phyloP scores from a whole-genome alignment of 2,888 invertebrate species.

The Caenorhabditis parvicauda region DNA sequence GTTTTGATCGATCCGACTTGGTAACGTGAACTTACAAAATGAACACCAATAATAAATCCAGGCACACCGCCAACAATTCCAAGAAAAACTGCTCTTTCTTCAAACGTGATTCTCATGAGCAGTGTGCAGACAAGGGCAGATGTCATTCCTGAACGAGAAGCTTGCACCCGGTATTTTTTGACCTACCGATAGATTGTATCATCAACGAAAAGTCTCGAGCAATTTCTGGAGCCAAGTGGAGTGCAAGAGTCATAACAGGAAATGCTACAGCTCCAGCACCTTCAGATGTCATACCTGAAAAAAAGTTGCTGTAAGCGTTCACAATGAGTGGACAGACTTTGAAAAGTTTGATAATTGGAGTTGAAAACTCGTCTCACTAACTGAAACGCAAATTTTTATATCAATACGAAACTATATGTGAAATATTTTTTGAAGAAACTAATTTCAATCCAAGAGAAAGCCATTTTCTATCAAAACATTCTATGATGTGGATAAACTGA shows the following conservation, averaged over 20 bases:
- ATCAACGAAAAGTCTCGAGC: conserved; percentile 52
- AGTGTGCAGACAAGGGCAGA: conserved; percentile 55
- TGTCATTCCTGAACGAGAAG: conserved; percentile 52
- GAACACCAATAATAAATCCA: conserved; percentile 57
- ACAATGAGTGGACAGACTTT: too few species aligned
- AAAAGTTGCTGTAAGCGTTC: too few species aligned
- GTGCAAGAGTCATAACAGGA: conserved; percentile 50
- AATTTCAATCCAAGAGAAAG: too few species aligned
- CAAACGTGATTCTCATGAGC: conserved; percentile 53
- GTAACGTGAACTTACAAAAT: conserved; percentile 25
- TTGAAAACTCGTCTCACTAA: neutral
- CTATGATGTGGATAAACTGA: too few species aligned
- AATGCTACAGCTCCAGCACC: conserved; percentile 56
- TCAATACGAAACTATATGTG: neutral
- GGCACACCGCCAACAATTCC: conserved; percentile 51
- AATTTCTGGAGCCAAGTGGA: conserved; percentile 36
- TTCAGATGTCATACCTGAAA: conserved; percentile 33
- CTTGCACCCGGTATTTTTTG: neutral
- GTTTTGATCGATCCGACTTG: conserved; percentile 4
- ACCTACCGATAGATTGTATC: conserved; percentile 45
- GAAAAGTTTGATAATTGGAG: too few species aligned
- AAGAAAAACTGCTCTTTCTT: conserved; percentile 50
- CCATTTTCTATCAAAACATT: too few species aligned
- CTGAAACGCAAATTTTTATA: neutral
- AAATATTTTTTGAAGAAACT: too few species aligned